These are phyloP conservation scores for Cnemophilus loriae DNA, from an alignment of 2,113 vertebrate species.

Conservation along the genomic window DNA sequence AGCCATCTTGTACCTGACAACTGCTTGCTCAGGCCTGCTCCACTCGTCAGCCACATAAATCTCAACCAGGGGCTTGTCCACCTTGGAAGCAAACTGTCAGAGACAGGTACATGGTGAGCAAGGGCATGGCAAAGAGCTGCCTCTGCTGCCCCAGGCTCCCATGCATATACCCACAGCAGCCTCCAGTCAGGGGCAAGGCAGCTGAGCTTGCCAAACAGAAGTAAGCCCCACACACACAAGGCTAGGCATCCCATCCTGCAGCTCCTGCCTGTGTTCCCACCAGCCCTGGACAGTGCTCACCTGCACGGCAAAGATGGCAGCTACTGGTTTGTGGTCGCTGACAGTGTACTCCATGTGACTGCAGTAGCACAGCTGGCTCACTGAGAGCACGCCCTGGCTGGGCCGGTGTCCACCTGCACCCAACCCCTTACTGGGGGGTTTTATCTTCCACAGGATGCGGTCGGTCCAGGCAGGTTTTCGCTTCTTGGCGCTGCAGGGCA, in stretches of 20 bases:
- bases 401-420: conserved; percentile 74
- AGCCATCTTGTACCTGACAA: conserved; percentile 81
- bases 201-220: not conserved
- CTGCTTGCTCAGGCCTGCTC: conserved; percentile 84
- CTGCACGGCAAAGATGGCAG: conserved; percentile 86
- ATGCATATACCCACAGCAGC: not conserved
- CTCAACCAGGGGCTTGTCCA: conserved; percentile 80
- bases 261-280: not conserved
- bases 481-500: conserved; percentile 84
- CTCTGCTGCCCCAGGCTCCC: not conserved
- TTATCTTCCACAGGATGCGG: conserved; percentile 94
- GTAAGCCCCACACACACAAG: fast-evolving
- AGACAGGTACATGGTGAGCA: not conserved
- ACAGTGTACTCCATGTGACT: conserved; percentile 94
- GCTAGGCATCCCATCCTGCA: not conserved
- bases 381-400: conserved; percentile 74
- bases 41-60: conserved; percentile 88
- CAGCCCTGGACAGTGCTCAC: conserved; percentile 65
- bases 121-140: not conserved
- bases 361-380: conserved; percentile 85
- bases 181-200: not conserved
- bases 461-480: conserved; percentile 98
- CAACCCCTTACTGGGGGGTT: conserved; percentile 72
- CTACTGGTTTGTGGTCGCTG: conserved; percentile 97
- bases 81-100: conserved; percentile 86